phyloP scores from a whole-genome alignment of 2,888 invertebrate species.

The Coronaproctus castanopsis region DNA sequence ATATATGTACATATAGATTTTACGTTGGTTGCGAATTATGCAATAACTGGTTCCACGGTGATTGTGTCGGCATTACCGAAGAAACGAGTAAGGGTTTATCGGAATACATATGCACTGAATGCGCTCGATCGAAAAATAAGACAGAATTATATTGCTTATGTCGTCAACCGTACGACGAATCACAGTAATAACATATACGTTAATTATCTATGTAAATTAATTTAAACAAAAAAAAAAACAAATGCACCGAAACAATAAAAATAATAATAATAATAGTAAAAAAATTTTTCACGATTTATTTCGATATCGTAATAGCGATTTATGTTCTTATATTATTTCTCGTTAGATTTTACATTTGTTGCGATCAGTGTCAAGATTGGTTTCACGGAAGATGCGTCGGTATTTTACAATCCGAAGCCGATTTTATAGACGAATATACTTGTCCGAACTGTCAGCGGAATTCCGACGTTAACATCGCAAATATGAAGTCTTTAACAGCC shows the following conservation, averaged over 20 bases:
- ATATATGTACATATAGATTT: constrained; percentile 44
- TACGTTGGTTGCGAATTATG: constrained; percentile 96
- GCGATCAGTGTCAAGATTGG: constrained; percentile 98
- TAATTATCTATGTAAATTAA: too few species aligned
- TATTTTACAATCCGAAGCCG: constrained; percentile 77
- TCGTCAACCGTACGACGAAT: constrained; percentile 88
- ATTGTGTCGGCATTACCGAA: constrained; percentile 85
- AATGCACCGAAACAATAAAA: too few species aligned
- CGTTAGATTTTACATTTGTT: constrained; percentile 87
- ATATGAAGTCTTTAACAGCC: constrained; percentile 60
- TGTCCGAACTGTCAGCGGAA: constrained; percentile 90
- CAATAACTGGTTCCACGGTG: constrained; percentile 96
- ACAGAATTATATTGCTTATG: constrained; percentile 92
- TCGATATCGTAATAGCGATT: too few species aligned
- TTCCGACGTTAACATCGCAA: constrained; percentile 69
- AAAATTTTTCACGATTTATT: too few species aligned
- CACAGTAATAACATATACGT: constrained; percentile 71
- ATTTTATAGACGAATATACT: constrained; percentile 85
- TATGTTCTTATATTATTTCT: too few species aligned
- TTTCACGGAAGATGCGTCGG: constrained; percentile 96
- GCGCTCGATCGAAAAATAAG: constrained; percentile 63
- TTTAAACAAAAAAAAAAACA: too few species aligned
- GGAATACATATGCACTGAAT: constrained; percentile 73
- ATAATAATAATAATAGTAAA: too few species aligned
- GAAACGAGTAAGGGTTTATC: constrained; percentile 74